Evolutionary conservation across 2,797 vertebrate species (phyloP), one percentile per base, ranked within the genome.

Genomic region (Spondyliosoma cantharus): DNA sequence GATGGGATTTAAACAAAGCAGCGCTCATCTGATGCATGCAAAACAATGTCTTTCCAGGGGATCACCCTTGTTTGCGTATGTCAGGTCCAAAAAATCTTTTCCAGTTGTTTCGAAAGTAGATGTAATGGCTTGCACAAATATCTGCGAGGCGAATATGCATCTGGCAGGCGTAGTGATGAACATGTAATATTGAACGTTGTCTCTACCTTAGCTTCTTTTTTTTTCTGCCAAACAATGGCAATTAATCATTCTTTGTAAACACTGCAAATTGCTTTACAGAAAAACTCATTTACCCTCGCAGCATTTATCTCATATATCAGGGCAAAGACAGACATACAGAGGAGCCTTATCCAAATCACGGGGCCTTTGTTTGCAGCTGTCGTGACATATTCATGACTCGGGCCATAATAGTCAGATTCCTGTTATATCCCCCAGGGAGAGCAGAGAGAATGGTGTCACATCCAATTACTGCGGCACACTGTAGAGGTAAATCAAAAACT

Each of bases 381-480:
- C 81, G 80, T 93, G 93, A 93, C 94, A 94, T 94, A 93, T 94
- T 94, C 93, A 94, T 89, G 92, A 93, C 93, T 89, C 83, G 83
- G 93, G 92, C 92, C 93, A 91, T 93, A 94, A 94, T 93, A 93
- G 93, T 93, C 87, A 92, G 91, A 94, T 92, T 93, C 90, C 92
- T 92, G 91, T 92, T 92, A 82, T 73, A 87, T 90, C 83, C 93
- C 93, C 92, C 74, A 50, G 92, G 92, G 94, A 91, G 91, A 85
- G 86, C 83, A 81, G 82, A 78, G 91, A 93, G 89, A 91, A 93
- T 91, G 92, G 91, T 94, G 93, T 93, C 93, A 94, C 91, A 93
- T 93, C 93, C 93, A 94, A 94, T 93, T 94, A 94, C 87, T 78
- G 90, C 81, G 52, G 87, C 86, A 88, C 92, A 91, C 86, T 88